Base-by-base conservation (phyloP, 2,888 invertebrate species). In the Oligia latruncula region DNA sequence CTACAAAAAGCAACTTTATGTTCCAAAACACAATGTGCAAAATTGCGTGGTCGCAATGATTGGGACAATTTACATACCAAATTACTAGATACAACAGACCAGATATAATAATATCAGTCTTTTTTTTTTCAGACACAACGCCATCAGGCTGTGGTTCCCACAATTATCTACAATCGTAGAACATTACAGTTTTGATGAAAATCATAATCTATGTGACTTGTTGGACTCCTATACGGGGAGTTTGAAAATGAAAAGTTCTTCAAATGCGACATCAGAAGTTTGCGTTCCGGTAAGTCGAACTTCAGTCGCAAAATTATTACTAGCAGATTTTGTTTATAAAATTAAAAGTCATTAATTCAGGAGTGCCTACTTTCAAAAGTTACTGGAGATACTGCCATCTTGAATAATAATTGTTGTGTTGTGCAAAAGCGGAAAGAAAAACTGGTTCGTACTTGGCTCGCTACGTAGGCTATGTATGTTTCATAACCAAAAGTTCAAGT, bases 131-230 rank as follows among this genome's bases (percentile, higher is more conserved):
- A 94, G 94, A 80, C 93, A 92, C 84, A 94, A 94, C 74, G 90
- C 92, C 9, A 71, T 92, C 49, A 90, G 92, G 4, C 85, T 94
- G 0, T 94, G 94, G 94, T 94, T 91, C 76, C 94, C 94, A n/a
- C 94, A 94, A 88, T 86, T 94, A 75, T 94, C 93, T 15, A 92
- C 94, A 2, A 91, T 94, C 9, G 92, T 93, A 0, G 94, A 94
- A 66, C 92, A 94, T 83, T 91, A 92, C 68, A 82, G 85, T 23
- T 80, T 86, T 1, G 90, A 90, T 68, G 84, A 77, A 0, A 86
- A 88, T 52, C 85, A 86, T n/a, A 92, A 94, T 82, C 85, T 94
- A 64, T 94, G 94, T 67, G 81, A 77, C 0, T 82, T 94, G 79
- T 77, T 94, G 15, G 94, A 94, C 58, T 78, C 83, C 0, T 94